Evolutionary conservation across 2,888 invertebrate genomes (phyloP), one percentile per base, ranked within the genome.

Genomic region (Scotopteryx bipunctaria): DNA sequence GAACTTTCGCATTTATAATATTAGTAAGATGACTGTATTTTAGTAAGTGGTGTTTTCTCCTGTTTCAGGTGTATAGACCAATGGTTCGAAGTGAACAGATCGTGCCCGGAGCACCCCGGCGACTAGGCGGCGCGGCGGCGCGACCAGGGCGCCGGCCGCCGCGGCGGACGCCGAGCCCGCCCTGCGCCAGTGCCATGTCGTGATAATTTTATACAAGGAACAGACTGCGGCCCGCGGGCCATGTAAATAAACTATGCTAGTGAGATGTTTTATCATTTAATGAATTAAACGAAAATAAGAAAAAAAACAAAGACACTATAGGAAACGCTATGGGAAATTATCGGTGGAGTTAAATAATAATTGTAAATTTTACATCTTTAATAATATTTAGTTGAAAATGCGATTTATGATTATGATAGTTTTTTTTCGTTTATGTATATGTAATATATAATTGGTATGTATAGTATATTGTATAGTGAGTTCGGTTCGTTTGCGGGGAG

Each of bases 31-130:
- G 25, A 1, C 9, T n/a, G 21, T 25, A 5, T 13, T 17, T 21
- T 42, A 59, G 55, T 64, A 59, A 61, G 19, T 6, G 27, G 13
- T 15, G 4, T 11, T 58, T 63, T 64, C 37, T 9, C 71, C 66
- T 44, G 57, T 93, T 95, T 38, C 93, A 99, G 98, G 87, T 99
- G 99, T 93, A 99, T 99, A 92, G 99, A 99, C 92, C 95, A 96
- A 91, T 99, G 99, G 99, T 99, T 99, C 92, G 97, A 98, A 91
- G 96, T 98, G 84, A 99, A 99, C 93, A 95, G 99, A 89, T 97
- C 97, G 78, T 99, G 99, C 92, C 99, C 99, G 45, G 99, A 99
- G 91, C 99, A 99, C 92, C 99, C 99, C 70, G 96, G 97, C 75
- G 98, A 98, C 92, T 98, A 94, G 92, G 43, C 29, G 33, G 35